Conservation (phyloP, 2,113 vertebrate genomes). For the Varanus salvator region DNA sequence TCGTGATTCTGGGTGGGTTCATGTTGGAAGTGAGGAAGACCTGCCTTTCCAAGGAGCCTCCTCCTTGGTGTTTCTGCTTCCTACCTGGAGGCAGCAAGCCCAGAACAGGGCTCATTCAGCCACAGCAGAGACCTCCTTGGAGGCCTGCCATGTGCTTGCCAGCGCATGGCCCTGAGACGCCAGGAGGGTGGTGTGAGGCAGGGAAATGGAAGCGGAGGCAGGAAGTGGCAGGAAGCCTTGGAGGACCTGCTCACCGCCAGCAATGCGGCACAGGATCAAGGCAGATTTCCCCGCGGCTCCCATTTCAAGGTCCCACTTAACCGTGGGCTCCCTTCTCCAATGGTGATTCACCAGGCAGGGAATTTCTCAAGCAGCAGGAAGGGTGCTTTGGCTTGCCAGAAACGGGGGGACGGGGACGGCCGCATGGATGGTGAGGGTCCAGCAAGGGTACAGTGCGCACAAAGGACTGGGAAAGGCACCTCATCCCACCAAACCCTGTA, state of each 20-base stretch:
- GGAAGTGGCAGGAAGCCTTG: too few relatives aligned
- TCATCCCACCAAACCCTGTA: too few relatives aligned
- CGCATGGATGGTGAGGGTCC: background rate
- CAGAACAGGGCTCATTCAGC: too few relatives aligned
- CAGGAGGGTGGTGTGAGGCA: too few relatives aligned
- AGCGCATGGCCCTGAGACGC: too few relatives aligned
- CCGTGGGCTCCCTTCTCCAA: background rate
- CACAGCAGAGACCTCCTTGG: background rate
- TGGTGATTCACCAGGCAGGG: background rate
- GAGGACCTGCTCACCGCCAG: background rate
- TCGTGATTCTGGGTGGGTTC: background rate
- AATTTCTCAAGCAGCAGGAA: background rate
- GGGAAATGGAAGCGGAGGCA: too few relatives aligned
- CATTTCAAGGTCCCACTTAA: background rate
- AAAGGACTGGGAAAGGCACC: background rate
- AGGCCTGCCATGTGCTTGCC: background rate
- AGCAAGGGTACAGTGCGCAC: too few relatives aligned
- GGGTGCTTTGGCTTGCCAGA: background rate
- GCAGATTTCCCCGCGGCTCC: background rate
- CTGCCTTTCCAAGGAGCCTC: background rate
- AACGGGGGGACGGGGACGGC: background rate
- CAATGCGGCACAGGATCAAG: background rate
- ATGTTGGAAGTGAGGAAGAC: background rate
- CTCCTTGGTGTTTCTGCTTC: background rate
- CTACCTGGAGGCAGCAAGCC: background rate